Base-by-base conservation (phyloP, 2,797 vertebrate genomes). In the Pangasius macronema region DNA sequence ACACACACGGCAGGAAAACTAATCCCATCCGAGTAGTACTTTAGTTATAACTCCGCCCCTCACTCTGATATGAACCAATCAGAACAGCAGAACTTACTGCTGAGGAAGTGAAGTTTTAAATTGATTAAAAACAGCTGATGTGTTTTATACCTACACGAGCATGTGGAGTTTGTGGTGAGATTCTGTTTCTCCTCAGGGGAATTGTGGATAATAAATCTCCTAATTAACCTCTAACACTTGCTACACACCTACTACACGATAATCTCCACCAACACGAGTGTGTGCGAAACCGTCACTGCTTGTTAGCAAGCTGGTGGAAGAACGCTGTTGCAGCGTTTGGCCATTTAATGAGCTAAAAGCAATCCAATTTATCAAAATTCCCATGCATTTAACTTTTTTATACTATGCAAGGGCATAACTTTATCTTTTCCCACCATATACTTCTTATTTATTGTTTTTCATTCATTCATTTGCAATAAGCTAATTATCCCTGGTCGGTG, bases 181-280 rank as follows among this genome's bases (percentile, higher is more conserved):
- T 4, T 82, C 11, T 61, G 22, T 59, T 81, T 61, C 55, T 61
- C 33, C 79, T 81, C 11, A 0, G 22, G 77, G 53, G 77, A 39
- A 59, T 30, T 49, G 80, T 49, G 39, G 80, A 30, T 61, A 65
- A 82, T 65, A 82, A 65, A 82, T 82, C 36, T 82, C 57, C 57
- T 82, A 46, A 63, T 82, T 82, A 63, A 82, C 80, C 80, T 65
- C 14, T 39, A 46, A 46, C 80, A 82, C 57, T 46, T 27, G 80
- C 27, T 82, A 24, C 16, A 49, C 80, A 63, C 57, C 80, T 63
- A 42, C 79, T 81, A 61, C 55, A 63, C 39, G n/a, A 30, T n/a
- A 42, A 82, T 82, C 39, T 20, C 80, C 39, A 61, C 59, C 59
- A 49, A 30, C 39, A 46, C 22, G 11, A 81, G 55, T n/a, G 36